Percentiles rank a stretch among this genome's conserved stretches.
phyloP scores from a whole-genome alignment of 2,797 vertebrate species.

The Microctenopoma lineatum region DNA sequence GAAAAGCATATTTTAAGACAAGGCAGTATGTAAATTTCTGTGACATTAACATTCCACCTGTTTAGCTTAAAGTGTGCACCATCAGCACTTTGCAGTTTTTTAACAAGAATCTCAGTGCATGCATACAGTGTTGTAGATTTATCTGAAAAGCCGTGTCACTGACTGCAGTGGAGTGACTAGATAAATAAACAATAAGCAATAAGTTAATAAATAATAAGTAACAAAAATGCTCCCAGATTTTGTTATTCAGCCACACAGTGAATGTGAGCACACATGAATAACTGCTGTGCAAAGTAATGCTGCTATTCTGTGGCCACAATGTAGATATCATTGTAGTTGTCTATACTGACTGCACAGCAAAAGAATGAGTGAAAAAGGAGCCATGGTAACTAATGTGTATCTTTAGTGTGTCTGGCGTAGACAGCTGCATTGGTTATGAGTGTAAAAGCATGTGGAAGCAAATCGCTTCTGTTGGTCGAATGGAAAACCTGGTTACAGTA shows the following conservation, averaged over 20 bases:
- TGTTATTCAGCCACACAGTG: not conserved
- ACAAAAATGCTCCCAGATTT: not conserved
- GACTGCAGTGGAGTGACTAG: not conserved
- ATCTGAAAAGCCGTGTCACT: constrained; percentile 11
- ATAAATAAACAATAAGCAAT: not conserved
- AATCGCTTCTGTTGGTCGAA: not conserved
- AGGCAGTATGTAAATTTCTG: constrained; percentile 37
- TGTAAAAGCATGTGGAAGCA: not conserved
- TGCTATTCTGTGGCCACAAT: not conserved
- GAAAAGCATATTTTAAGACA: constrained; percentile 56
- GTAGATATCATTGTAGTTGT: not conserved
- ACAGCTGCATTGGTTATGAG: constrained; percentile 6
- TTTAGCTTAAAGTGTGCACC: constrained; percentile 33
- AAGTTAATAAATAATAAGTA: too few relatives aligned
- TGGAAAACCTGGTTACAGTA: not conserved
- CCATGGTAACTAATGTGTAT: not conserved
- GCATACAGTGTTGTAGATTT: constrained; percentile 12
- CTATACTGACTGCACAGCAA: constrained; percentile 3
- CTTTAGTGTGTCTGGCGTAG: not conserved
- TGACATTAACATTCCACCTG: constrained; percentile 54
- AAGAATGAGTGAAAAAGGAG: not conserved
- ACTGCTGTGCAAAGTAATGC: not conserved
- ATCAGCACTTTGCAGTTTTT: constrained; percentile 52
- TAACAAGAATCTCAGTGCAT: constrained; percentile 18
- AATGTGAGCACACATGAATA: not conserved